Conservation (phyloP, 2,797 vertebrate species). For the Sarcophilus harrisii region DNA sequence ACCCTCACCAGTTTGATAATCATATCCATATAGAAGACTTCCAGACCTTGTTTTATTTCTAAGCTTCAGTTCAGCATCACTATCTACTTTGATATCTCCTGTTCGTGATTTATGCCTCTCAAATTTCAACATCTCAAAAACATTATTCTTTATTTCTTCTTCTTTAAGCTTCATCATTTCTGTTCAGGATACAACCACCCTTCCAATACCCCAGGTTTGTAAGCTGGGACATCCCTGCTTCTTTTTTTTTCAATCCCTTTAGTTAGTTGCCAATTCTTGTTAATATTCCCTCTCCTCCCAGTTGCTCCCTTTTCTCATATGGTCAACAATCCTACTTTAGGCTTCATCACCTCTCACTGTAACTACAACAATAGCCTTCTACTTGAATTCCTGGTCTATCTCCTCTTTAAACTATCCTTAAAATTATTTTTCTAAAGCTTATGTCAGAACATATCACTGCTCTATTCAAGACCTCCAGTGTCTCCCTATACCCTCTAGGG, state of each 20-base stretch:
- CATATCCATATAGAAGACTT: not conserved
- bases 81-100: not conserved
- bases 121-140: not conserved
- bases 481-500: not conserved
- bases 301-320: not conserved
- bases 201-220: not conserved
- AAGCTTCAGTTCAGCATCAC: not conserved
- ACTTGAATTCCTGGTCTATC: not conserved
- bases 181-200: not conserved
- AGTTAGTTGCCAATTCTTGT: not conserved
- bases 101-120: not conserved
- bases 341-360: not conserved
- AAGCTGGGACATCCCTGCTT: not conserved
- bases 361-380: not conserved
- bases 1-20: not conserved
- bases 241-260: not conserved
- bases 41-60: not conserved
- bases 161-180: not conserved
- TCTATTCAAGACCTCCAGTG: not conserved
- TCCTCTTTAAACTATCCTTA: not conserved
- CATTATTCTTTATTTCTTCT: not conserved
- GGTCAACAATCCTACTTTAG: not conserved
- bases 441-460: not conserved
- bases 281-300: not conserved
- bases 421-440: not conserved